Evolutionary conservation across 2,113 vertebrate genomes (phyloP).

Genomic region (Pollimyrus isidori): DNA sequence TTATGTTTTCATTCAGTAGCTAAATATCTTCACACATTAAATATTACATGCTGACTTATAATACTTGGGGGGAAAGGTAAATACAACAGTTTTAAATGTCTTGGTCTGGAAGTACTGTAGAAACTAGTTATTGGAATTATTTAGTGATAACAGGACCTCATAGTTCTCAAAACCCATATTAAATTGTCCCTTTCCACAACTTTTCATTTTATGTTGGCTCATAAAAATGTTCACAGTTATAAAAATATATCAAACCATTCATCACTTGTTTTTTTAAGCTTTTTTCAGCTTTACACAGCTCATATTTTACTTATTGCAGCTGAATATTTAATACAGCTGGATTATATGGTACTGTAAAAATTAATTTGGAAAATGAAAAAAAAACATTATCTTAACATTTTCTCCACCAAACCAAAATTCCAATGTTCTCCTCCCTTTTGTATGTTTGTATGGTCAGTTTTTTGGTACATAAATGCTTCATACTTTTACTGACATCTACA

Average conservation of each 20-base stretch:
- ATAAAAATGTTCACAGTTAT: background rate
- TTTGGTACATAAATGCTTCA: background rate
- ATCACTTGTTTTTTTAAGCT: background rate
- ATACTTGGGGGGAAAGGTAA: background rate
- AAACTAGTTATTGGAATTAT: background rate
- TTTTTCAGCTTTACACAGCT: background rate
- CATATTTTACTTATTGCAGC: background rate
- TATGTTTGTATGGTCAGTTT: background rate
- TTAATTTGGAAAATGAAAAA: background rate
- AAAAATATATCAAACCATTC: background rate
- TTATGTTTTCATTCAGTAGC: conserved; percentile 17
- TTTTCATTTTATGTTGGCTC: background rate
- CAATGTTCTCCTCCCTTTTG: no score
- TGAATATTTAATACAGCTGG: background rate
- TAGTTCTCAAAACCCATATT: background rate
- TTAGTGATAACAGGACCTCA: background rate
- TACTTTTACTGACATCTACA: background rate
- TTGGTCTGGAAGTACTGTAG: background rate
- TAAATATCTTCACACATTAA: conserved; percentile 12
- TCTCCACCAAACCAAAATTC: no score
- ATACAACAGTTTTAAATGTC: background rate
- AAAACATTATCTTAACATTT: background rate
- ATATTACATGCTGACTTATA: conserved; percentile 1
- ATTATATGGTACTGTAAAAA: background rate
- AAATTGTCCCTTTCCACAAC: background rate